A percentile compares a stretch with the other conserved stretches of the same genome.
Evolutionary conservation across 2,113 vertebrate genomes (phyloP).

Genomic region (Muntiacus muntjak): DNA sequence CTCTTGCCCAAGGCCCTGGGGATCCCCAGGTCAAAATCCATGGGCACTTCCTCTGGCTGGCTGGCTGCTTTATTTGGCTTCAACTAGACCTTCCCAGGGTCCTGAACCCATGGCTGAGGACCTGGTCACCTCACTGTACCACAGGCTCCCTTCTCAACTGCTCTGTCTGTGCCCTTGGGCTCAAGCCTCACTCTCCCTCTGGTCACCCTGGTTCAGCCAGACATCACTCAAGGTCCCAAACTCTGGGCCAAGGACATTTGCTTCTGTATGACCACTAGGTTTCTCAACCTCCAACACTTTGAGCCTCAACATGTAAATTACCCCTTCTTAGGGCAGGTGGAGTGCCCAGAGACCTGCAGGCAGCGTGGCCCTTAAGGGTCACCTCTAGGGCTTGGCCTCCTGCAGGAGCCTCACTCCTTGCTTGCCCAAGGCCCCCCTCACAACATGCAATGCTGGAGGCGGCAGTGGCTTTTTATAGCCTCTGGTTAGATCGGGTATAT

Average conservation of each 20-base stretch:
- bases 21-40: background rate
- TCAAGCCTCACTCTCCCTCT: background rate
- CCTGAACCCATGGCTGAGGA: no score
- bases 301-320: background rate
- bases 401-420: background rate
- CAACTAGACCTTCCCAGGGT: background rate
- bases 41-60: background rate
- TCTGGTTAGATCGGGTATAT: background rate
- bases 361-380: background rate
- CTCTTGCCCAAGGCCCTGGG: background rate
- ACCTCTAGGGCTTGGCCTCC: background rate
- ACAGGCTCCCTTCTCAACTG: background rate
- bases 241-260: background rate
- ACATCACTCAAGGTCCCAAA: background rate
- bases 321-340: background rate
- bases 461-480: constrained; percentile 43
- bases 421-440: background rate
- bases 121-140: background rate
- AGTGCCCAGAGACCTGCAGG: background rate
- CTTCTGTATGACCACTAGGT: background rate
- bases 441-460: background rate
- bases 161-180: background rate
- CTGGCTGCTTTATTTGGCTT: background rate
- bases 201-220: background rate
- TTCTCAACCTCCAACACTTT: background rate